These are phyloP conservation scores for Thymelicus lineola DNA, from an alignment of 2,888 invertebrate genomes.

Conservation along the genomic window DNA sequence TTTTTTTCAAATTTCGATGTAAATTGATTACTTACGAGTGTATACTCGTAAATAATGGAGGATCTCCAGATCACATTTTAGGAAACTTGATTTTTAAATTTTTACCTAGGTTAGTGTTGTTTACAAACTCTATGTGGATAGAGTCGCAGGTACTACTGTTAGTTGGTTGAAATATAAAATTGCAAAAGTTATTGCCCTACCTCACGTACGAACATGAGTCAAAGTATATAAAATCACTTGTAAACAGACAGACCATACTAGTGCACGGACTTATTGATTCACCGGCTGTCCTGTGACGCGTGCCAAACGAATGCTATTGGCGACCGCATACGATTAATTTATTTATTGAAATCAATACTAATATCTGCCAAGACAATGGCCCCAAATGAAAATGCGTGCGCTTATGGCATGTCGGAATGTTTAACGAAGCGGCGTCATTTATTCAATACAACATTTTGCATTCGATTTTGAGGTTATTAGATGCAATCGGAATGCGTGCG, in stretches of 20 bases:
- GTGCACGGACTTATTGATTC: constrained; percentile 76
- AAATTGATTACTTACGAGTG: too few species aligned
- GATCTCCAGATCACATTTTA: too few species aligned
- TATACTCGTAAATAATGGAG: too few species aligned
- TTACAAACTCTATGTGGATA: too few species aligned
- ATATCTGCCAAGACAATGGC: constrained; percentile 83
- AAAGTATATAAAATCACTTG: constrained; percentile 70
- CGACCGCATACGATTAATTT: constrained; percentile 81
- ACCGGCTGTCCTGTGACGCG: constrained; percentile 74
- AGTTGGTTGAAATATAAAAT: constrained; percentile 54
- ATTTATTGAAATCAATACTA: constrained; percentile 85
- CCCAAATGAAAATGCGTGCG: constrained; percentile 82
- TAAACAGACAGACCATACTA: constrained; percentile 66
- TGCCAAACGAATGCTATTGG: constrained; percentile 81
- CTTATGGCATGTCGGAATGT: constrained; percentile 83
- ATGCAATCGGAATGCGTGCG: constrained; percentile 83
- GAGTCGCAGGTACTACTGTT: too few species aligned
- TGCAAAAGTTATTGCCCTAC: constrained; percentile 75
- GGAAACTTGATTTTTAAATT: too few species aligned
- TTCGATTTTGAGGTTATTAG: constrained; percentile 84
- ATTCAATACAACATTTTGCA: constrained; percentile 83
- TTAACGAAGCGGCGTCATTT: constrained; percentile 81
- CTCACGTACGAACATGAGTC: constrained; percentile 78
- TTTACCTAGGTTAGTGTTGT: too few species aligned
- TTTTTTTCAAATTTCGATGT: too few species aligned